These are phyloP conservation scores for Tiliacea aurago DNA, from an alignment of 2,888 invertebrate genomes.

Conservation along the genomic window DNA sequence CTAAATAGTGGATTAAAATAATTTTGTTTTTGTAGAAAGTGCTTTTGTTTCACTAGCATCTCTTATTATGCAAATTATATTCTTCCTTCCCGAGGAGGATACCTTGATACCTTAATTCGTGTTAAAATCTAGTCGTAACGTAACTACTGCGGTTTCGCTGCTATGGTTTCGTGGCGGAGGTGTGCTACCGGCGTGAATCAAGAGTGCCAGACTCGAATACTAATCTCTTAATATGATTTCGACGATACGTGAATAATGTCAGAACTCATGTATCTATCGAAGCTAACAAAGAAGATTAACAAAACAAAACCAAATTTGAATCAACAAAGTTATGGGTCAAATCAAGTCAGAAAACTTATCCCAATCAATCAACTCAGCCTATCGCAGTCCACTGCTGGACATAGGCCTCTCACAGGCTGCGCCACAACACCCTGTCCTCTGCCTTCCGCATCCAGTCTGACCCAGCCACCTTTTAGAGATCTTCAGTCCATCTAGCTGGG, in stretches of 20 bases:
- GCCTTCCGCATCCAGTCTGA: no score
- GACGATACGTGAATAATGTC: no score
- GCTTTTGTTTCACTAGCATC: background rate
- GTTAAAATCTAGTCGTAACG: background rate
- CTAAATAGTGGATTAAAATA: slow-evolving; percentile 19
- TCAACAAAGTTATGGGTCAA: background rate
- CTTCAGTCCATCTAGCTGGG: no score
- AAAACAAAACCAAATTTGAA: slow-evolving; percentile 1
- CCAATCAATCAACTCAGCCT: background rate
- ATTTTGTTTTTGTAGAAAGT: slow-evolving; percentile 13
- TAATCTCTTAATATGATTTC: no score
- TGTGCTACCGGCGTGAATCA: no score
- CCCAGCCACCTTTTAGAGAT: no score
- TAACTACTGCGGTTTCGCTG: no score
- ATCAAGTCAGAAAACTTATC: background rate
- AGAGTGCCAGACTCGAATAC: background rate
- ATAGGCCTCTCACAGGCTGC: no score
- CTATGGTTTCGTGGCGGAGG: no score
- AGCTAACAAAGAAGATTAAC: background rate
- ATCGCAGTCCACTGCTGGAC: no score
- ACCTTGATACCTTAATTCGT: background rate
- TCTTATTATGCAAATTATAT: background rate
- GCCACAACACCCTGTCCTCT: no score
- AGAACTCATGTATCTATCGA: no score
- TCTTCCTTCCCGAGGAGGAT: background rate